These are phyloP conservation scores for Pterocles burchelli DNA, from an alignment of 2,113 vertebrate species.

Conservation along the genomic window DNA sequence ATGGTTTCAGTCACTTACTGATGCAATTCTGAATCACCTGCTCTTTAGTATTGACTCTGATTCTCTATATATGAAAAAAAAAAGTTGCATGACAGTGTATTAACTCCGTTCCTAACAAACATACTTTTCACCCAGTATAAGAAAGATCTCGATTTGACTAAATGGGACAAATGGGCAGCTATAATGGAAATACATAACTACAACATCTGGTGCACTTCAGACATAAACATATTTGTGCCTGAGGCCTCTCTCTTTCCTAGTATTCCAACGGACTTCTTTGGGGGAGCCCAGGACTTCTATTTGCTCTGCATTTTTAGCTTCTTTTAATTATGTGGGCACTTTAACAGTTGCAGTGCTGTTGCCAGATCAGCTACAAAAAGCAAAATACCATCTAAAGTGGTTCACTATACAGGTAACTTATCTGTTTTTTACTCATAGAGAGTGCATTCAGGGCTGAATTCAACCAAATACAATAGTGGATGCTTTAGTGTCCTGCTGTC, in stretches of 20 bases:
- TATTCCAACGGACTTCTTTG: neutral
- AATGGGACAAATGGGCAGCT: neutral
- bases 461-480: neutral
- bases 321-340: neutral
- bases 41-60: neutral
- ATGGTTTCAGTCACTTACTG: neutral
- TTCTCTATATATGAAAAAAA: neutral
- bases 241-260: neutral
- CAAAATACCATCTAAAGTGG: neutral
- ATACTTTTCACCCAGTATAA: neutral
- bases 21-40: neutral
- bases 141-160: neutral
- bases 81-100: neutral
- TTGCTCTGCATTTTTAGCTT: neutral
- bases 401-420: neutral
- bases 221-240: neutral
- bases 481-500: neutral
- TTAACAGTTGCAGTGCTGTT: neutral
- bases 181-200: conserved; percentile 22
- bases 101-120: neutral
- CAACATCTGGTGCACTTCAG: conserved; percentile 37
- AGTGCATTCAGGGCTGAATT: neutral
- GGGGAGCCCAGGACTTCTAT: neutral
- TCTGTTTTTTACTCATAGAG: neutral
- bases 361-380: neutral